Base-by-base conservation (phyloP, 2,113 vertebrate genomes). In the Xiphophorus hellerii region DNA sequence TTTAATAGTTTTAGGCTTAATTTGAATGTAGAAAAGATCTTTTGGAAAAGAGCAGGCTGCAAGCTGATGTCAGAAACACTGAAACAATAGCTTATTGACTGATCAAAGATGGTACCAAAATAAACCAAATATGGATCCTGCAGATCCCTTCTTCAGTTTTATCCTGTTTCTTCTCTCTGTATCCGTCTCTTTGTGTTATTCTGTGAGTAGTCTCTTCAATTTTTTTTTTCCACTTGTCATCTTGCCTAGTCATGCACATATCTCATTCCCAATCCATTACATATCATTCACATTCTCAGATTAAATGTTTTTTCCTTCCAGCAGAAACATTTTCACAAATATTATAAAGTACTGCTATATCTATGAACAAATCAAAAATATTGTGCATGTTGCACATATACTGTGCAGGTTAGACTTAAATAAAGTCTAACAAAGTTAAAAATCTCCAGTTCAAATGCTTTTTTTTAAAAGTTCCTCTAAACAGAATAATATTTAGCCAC, bases 181-280 rank as follows among this genome's bases (percentile, higher is more conserved):
- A 65, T 66, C 27, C 22, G 3, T 60, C 51, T 60, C 30, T 69
- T 28, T 39, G 65, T 42, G 29, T 31, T 37, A 12, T 20, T 11
- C 13, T n/a, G 39, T 12, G 35, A 37, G 35, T 37, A 37, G 5
- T 69, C 14, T 22, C 4, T 27, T 44, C 42, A 64, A 62, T 64
- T 78, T 39, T 2, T 17, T 17, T 72, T 58, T 31, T 30, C 13
- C 14, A 10, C 15, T 11, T 71, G 60, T 68, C 58, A 62, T 2
- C 51, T 1, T 15, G 3, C 44, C 39, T 42, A 5, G 39, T 35
- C 80, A 8, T 9, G 3, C 37, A 4, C 5, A 12, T 39, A 39
- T 79, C 80, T 89, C 68, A 80, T 82, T 69, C 67, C 67, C 74
- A n/a, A 66, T 65, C 61, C 29, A 11, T 84, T 77, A 67, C 62